Evolutionary conservation across 2,888 invertebrate species (phyloP).

Genomic region (Chloroclysta siterata): DNA sequence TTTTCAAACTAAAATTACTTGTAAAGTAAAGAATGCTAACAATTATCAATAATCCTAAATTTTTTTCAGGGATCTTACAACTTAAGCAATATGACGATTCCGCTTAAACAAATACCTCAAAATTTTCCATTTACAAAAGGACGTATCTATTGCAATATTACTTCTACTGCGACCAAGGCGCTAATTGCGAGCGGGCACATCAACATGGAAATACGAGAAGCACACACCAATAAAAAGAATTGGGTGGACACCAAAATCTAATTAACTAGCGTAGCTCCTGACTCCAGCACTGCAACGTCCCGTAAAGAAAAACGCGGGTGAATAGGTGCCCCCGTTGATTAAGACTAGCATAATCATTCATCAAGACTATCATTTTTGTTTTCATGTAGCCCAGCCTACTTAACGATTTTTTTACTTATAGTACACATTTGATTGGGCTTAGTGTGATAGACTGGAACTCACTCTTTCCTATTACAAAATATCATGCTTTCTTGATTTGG

Average conservation of each 20-base stretch:
- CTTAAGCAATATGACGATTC: slow-evolving; percentile 17
- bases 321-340: no score
- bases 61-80: slow-evolving; percentile 16
- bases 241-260: slow-evolving; percentile 7
- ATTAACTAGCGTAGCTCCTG: not conserved
- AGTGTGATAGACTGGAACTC: no score
- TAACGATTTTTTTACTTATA: no score
- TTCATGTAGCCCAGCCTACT: no score
- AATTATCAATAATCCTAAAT: not conserved
- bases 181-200: not conserved
- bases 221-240: not conserved
- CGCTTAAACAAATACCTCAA: slow-evolving; percentile 7
- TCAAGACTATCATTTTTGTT: no score
- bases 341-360: no score
- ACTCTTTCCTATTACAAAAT: no score
- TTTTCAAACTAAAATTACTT: not conserved
- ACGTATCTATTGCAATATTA: slow-evolving; percentile 10
- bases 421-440: no score
- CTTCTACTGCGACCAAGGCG: not conserved
- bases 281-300: not conserved
- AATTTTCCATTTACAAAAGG: slow-evolving; percentile 19
- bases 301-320: no score
- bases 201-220: slow-evolving; percentile 12
- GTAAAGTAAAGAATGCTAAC: not conserved
- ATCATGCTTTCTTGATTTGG: no score